Base-by-base conservation (phyloP, 2,888 invertebrate species). In the Salpingus planirostris region DNA sequence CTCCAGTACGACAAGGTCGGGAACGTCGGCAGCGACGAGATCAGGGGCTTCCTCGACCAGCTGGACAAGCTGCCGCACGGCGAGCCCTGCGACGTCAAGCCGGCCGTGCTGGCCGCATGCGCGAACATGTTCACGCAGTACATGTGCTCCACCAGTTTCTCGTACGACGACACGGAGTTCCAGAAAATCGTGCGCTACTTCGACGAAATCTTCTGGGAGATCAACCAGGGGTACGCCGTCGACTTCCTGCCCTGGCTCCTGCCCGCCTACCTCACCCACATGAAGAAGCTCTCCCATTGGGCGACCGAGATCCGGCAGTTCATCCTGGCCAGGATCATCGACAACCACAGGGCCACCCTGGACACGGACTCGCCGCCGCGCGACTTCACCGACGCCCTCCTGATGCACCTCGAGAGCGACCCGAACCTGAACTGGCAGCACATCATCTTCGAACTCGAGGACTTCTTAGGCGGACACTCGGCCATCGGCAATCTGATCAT, bases 151-250 rank as follows among this genome's bases (percentile, higher is more conserved):
- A 72, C 75, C 0, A 69, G 81, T 2, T 87, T 87, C 50, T 74
- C 77, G 22, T 74, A 80, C 32, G 70, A 76, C 8, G 84, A 89
- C 44, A 33, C 51, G 0, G 76, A 77, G 11, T 90, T 88, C 64
- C 66, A 70, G 27, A 68, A 69, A 33, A 70, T 81, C 3, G 82
- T 86, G 0, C 67, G 76, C 13, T 55, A 54, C 34, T 90, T 89
- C 57, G 90, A 90, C 50, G 80, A 84, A 47, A 87, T 91, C 29
- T 91, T 91, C 66, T 88, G 85, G 81, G 89, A 90, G 55, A 88
- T 91, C 42, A 91, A 90, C 59, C 86, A 87, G 50, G 88, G 88
- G 0, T 88, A 87, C 57, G 83, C 86, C 0, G 74, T 89, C 0
- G 91, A 91, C 52, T 90, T 90, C 52, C 54, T 91, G 12, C 90